Percentiles rank a stretch among this genome's conserved stretches.
phyloP scores from a whole-genome alignment of 2,797 vertebrate genomes.

The Fringilla coelebs region DNA sequence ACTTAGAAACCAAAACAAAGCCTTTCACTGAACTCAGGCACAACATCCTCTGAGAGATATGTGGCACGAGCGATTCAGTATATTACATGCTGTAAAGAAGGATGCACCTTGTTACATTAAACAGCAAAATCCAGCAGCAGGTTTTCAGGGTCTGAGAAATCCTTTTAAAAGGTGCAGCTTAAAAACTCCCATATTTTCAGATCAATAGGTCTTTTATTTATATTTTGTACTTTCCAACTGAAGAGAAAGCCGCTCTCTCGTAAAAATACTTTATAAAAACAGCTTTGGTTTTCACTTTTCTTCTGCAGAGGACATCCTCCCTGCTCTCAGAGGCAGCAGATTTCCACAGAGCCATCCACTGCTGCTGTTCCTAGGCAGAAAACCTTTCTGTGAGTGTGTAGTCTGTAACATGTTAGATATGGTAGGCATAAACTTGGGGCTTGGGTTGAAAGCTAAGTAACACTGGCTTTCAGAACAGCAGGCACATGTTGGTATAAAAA shows the following conservation, averaged over 20 bases:
- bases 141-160: not conserved
- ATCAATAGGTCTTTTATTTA: not conserved
- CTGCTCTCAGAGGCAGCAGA: not conserved
- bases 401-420: not conserved
- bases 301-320: not conserved
- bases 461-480: not conserved
- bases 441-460: not conserved
- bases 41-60: not conserved
- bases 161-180: not conserved
- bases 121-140: not conserved
- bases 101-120: not conserved
- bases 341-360: not conserved
- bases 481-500: not conserved
- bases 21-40: not conserved
- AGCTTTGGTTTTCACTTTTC: conserved; percentile 2
- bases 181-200: conserved; percentile 16
- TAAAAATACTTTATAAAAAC: conserved; percentile 33
- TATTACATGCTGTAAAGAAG: not conserved
- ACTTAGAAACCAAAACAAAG: conserved; percentile 42
- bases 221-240: not conserved
- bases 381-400: not conserved
- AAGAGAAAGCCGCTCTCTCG: not conserved
- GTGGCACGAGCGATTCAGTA: not conserved
- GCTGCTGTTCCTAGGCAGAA: not conserved
- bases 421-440: not conserved